These are phyloP conservation scores for Tupiocoris notatus DNA, from an alignment of 2,888 invertebrate genomes.

Conservation along the genomic window DNA sequence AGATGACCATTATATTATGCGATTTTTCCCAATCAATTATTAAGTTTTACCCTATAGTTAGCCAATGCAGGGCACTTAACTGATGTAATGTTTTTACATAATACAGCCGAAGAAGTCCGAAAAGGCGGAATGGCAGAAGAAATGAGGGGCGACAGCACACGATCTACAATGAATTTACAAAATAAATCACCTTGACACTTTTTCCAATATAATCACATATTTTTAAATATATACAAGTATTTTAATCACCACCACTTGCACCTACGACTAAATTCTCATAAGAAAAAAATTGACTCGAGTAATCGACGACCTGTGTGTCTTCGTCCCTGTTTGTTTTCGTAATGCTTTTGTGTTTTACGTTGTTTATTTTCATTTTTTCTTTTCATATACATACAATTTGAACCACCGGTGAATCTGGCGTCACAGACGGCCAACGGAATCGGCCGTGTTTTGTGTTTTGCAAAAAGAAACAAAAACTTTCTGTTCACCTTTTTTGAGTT, in stretches of 20 bases:
- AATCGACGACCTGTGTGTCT: slow-evolving; percentile 26
- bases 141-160: slow-evolving; percentile 54
- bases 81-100: slow-evolving; percentile 44
- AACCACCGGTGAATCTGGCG: background rate
- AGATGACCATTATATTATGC: too few species aligned
- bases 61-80: slow-evolving; percentile 6
- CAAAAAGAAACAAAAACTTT: background rate
- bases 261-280: background rate
- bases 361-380: background rate
- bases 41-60: too few species aligned
- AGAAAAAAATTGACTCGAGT: slow-evolving; percentile 8
- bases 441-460: background rate
- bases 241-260: background rate
- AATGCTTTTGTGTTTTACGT: slow-evolving; percentile 28
- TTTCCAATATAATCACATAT: background rate
- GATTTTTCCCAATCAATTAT: too few species aligned
- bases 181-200: slow-evolving; percentile 18
- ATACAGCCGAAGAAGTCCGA: slow-evolving; percentile 75
- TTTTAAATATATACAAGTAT: background rate
- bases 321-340: slow-evolving; percentile 15
- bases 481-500: background rate
- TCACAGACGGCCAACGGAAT: background rate
- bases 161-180: background rate
- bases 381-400: background rate
- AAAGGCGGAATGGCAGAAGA: slow-evolving; percentile 71